These are phyloP conservation scores for Hermaeophaga mercurialis DNA, from an alignment of 2,888 invertebrate species.

Conservation along the genomic window DNA sequence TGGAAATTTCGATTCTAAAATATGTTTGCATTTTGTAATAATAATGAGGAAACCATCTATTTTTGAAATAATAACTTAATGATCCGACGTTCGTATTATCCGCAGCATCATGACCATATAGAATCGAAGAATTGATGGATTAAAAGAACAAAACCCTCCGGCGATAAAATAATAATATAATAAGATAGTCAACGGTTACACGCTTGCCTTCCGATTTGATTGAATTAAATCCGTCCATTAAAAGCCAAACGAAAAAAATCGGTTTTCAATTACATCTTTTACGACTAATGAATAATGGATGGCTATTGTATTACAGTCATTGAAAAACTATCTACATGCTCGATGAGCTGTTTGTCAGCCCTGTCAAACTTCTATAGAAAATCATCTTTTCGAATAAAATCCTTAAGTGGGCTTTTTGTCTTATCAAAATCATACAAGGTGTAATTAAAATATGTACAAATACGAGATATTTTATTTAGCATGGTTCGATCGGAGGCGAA, in stretches of 20 bases:
- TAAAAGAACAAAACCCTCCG: not conserved
- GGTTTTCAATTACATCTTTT: conserved; percentile 35
- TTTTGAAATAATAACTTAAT: no score
- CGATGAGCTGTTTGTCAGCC: conserved; percentile 32
- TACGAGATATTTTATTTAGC: no score
- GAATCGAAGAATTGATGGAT: not conserved
- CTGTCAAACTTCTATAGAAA: no score
- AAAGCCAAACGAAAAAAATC: conserved; percentile 25
- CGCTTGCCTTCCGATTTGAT: conserved; percentile 22
- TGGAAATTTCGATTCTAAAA: no score
- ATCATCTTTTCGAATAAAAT: no score
- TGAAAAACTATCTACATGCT: conserved; percentile 39
- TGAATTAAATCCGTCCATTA: conserved; percentile 31
- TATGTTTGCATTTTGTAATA: no score
- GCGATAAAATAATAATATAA: conserved; percentile 4
- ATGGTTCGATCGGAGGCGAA: no score
- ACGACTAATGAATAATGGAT: conserved; percentile 42
- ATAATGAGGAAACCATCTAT: no score
- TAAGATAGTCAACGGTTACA: conserved; percentile 3
- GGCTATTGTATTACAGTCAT: conserved; percentile 41
- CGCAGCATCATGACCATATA: not conserved
- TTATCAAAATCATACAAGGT: no score
- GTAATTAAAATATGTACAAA: no score
- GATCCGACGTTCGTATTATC: not conserved
- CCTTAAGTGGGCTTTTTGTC: no score